phyloP scores from a whole-genome alignment of 1,140 invertebrate species.

The Aphis gossypii region DNA sequence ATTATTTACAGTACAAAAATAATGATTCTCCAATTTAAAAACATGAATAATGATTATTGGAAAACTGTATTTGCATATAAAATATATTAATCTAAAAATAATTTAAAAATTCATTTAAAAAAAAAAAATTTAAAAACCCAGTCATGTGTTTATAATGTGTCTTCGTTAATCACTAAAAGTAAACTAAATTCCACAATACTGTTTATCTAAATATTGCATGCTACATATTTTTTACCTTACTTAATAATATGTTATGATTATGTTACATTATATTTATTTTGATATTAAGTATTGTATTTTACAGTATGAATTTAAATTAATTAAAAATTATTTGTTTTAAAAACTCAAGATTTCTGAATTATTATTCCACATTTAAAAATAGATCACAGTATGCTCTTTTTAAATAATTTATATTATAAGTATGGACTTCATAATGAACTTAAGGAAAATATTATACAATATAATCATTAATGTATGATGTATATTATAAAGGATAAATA shows the following conservation, averaged over 20 bases:
- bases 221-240: neutral
- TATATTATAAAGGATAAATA: too few relatives aligned
- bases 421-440: neutral
- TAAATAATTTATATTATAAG: neutral
- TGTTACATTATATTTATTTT: neutral
- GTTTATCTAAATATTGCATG: neutral
- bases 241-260: neutral
- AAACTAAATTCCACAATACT: neutral
- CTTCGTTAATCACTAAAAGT: neutral
- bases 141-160: neutral
- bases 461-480: neutral
- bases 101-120: neutral
- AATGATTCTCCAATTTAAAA: slow-evolving; percentile 7
- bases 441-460: neutral
- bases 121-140: neutral
- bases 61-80: neutral
- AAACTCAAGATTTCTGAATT: neutral
- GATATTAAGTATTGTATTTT: neutral
- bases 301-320: neutral
- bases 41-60: neutral
- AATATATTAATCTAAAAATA: neutral
- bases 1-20: neutral
- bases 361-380: neutral
- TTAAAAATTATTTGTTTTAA: neutral
- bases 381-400: neutral